Evolutionary conservation across 2,113 vertebrate species (phyloP).

Genomic region (Prietella phreatophila): DNA sequence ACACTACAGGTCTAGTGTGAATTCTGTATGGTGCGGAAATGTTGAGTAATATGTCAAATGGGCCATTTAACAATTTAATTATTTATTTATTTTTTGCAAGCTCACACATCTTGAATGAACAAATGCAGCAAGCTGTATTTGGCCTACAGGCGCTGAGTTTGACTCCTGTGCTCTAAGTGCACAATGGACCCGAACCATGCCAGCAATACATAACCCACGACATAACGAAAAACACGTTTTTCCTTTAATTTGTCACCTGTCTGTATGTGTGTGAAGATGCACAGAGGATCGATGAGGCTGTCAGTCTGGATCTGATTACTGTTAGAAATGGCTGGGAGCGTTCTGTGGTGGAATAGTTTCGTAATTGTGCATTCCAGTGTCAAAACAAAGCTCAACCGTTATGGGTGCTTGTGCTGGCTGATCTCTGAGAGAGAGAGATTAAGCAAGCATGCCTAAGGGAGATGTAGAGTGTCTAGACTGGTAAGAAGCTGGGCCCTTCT

Average conservation of each 20-base stretch:
- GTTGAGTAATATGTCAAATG: background rate
- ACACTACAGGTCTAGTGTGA: background rate
- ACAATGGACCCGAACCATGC: background rate
- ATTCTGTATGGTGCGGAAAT: background rate
- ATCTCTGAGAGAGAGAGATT: constrained; percentile 10
- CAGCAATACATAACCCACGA: background rate
- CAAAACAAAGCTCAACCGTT: constrained; percentile 57
- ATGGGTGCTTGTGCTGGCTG: constrained; percentile 45
- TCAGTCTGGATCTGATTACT: constrained; percentile 74
- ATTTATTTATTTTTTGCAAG: background rate
- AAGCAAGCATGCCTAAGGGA: constrained; percentile 37
- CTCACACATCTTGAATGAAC: background rate
- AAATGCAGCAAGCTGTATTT: background rate
- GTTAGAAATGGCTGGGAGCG: constrained; percentile 70
- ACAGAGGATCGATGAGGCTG: constrained; percentile 62
- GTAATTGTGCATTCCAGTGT: constrained; percentile 75
- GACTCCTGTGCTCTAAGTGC: background rate
- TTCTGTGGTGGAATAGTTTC: constrained; percentile 68
- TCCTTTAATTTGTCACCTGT: background rate
- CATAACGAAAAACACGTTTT: background rate
- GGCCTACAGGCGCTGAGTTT: background rate
- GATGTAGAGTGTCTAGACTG: constrained; percentile 40
- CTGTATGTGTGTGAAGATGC: constrained; percentile 50
- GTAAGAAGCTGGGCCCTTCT: constrained; percentile 21
- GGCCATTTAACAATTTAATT: background rate